Percentiles rank a stretch among this genome's conserved stretches.
Conservation (phyloP, 1,140 invertebrate genomes). For the Zaprionus vittiger region DNA sequence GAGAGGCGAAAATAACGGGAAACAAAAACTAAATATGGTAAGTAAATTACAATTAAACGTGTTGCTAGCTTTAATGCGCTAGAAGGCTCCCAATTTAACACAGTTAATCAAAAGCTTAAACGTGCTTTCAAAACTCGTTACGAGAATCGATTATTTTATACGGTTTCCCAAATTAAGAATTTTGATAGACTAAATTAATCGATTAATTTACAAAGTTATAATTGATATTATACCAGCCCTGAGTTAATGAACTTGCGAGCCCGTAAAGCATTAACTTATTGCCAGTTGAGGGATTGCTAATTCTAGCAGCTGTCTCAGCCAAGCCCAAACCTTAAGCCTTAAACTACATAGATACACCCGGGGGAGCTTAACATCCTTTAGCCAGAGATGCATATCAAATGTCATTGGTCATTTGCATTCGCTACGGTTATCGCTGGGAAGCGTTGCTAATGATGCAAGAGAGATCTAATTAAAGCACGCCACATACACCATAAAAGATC, state of each 20-base stretch:
- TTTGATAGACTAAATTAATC: constrained; percentile 8
- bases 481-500: constrained; percentile 32
- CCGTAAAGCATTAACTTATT: constrained; percentile 10
- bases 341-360: not conserved
- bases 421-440: constrained; percentile 63
- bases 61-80: not conserved
- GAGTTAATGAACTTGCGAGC: constrained; percentile 22
- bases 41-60: not conserved
- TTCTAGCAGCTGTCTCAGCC: not conserved
- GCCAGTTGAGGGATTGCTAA: constrained; percentile 1
- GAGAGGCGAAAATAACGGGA: not conserved
- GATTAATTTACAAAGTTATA: not conserved
- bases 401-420: constrained; percentile 61
- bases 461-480: constrained; percentile 20
- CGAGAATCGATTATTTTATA: not conserved
- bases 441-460: constrained; percentile 66
- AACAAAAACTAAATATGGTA: not conserved
- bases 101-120: not conserved
- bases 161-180: not conserved
- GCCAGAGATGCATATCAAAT: constrained; percentile 68
- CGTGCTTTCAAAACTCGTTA: not conserved
- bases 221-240: not conserved
- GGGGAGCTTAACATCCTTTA: not conserved
- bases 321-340: constrained; percentile 11
- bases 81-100: not conserved